Base-by-base conservation (phyloP, 2,113 vertebrate genomes). In the Pseudopipra pipra region DNA sequence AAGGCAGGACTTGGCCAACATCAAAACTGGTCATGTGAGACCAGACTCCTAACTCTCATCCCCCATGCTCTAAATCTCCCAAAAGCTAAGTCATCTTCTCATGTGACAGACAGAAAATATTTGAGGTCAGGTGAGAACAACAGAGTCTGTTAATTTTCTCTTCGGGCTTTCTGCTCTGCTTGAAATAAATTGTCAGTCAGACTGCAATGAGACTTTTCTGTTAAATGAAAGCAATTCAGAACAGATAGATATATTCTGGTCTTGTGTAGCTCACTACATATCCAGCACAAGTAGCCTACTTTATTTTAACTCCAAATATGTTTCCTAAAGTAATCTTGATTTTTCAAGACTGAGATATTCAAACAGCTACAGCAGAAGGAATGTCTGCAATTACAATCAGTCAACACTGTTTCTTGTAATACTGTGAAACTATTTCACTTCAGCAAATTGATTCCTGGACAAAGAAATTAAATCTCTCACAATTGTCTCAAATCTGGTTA, bases 1-100 rank as follows among this genome's bases (percentile, higher is more conserved):
- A 79, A 91, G 35, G 28, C 74, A 94, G 85, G 79, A 49, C 80
- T 96, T 96, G 84, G 54, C 54, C 88, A 83, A 58, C 47, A 30
- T 93, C 47, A 87, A 55, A 92, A 88, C 65, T 54, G 47, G 41
- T 72, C 23, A 6, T 41, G 51, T 59, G 74, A 84, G 22, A 61
- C 41, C 61, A 46, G 37, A 79, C 46, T 86, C 56, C 39, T 66
- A 21, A 80, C 27, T 83, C 49, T 85, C 41, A 89, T 43, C 46
- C 76, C 8, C 37, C 75, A 49, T 82, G 41, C 71, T 79, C 82
- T 49, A 25, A 16, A 41, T 47, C 39, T 52, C 30, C 12, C 14
- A 79, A 85, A 46, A 14, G n/a, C 9, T 46, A 27, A 79, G 35
- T n/a, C 16, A 18, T 93, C 74, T 75, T 92, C 43, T 96, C 70